Base-by-base conservation (phyloP, 2,888 invertebrate genomes). In the Hirtodrosophila confusa region DNA sequence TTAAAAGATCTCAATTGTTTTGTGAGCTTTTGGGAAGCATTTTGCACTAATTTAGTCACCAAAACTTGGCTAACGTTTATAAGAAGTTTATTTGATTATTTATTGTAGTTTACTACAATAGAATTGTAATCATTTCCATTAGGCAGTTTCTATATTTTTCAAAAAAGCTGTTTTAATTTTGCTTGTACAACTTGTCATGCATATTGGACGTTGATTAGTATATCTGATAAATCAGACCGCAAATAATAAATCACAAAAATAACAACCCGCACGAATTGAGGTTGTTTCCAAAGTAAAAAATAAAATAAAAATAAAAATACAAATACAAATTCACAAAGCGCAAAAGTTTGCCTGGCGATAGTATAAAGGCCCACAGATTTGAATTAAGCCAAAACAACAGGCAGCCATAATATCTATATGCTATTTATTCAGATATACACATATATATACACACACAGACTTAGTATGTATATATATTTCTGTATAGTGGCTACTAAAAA, bases 331-430 rank as follows among this genome's bases (percentile, higher is more conserved):
- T 47, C 58, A 65, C 55, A 75, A 35, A 45, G 72, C 58, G 70
- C 69, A 65, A 69, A 82, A 79, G 63, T 58, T 74, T 67, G 48
- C 41, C 58, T 47, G 49, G 37, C 67, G 54, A 66, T 71, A 66
- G 2, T 27, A 27, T 31, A 31, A 31, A 62, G 48, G 31, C 48
- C 40, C 66, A 79, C 45, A 65, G 66, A 69, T 84, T 78, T 78
- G 71, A 80, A 84, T 86, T 80, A 73, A 83, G 76, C 50, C 71
- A 72, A 79, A 86, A 74, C 72, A 82, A 76, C 66, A 54, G 7
- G 33, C 55, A 62, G 51, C 31, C 10, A 9, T 11, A 50, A 24
- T 35, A n/a, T 31, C 57, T 40, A 55, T n/a, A 57, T 17, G 17
- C 17, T 17, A 17, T 7, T 57, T 60, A 60, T 35, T 51, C 35